phyloP scores from a whole-genome alignment of 2,113 vertebrate genomes.

The Muscicapa adusta region DNA sequence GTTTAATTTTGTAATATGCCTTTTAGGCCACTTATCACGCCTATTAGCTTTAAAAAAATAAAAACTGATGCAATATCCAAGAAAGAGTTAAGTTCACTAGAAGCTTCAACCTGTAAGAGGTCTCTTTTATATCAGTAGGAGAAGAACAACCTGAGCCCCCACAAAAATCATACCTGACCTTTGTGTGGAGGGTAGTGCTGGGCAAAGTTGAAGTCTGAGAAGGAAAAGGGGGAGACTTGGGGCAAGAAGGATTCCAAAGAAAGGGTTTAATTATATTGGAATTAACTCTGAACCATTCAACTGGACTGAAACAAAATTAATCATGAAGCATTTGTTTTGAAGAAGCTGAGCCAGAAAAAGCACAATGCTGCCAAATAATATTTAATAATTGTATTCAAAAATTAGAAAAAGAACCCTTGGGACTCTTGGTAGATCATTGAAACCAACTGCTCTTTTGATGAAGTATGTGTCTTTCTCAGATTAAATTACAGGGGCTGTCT shows the following conservation, averaged over 20 bases:
- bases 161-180: neutral
- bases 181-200: neutral
- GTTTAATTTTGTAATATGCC: neutral
- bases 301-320: conserved; percentile 51
- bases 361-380: conserved; percentile 64
- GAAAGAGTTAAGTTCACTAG: neutral
- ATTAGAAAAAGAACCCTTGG: conserved; percentile 35
- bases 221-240: neutral
- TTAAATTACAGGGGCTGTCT: conserved; percentile 44
- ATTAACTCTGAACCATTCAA: conserved; percentile 54
- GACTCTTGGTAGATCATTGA: conserved; percentile 47
- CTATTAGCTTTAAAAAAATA: neutral
- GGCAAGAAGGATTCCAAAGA: neutral
- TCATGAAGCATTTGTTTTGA: conserved; percentile 57
- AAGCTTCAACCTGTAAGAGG: neutral
- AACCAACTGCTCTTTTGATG: conserved; percentile 53
- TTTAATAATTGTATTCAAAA: conserved; percentile 60
- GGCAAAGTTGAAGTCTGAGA: neutral
- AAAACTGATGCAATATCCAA: neutral
- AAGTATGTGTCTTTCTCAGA: conserved; percentile 51
- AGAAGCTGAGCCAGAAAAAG: conserved; percentile 63
- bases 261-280: conserved; percentile 62
- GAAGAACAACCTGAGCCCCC: neutral
- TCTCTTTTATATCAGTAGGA: neutral
- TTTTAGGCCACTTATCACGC: neutral